phyloP scores from a whole-genome alignment of 2,113 vertebrate species.

The Cyanoliseus patagonus region DNA sequence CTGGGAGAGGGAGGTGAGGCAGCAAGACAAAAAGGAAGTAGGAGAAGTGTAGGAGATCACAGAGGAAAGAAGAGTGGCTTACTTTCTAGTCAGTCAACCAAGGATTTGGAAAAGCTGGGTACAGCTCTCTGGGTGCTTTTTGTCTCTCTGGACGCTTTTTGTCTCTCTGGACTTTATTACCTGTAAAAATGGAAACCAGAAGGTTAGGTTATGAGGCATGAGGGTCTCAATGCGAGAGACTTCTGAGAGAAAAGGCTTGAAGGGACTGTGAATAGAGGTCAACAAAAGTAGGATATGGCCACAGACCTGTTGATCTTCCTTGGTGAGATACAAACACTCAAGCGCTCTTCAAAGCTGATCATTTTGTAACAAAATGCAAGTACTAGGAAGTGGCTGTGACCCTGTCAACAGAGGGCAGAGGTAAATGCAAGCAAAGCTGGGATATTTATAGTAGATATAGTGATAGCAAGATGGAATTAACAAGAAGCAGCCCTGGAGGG shows the following conservation, averaged over 20 bases:
- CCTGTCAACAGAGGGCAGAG: neutral
- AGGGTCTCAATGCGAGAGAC: neutral
- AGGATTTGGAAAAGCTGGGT: neutral
- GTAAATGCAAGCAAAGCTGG: neutral
- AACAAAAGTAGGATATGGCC: neutral
- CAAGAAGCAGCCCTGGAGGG: neutral
- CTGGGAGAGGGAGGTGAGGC: neutral
- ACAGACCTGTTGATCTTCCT: neutral
- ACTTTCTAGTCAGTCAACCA: neutral
- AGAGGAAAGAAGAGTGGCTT: neutral
- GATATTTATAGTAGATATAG: neutral
- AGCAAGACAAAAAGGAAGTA: neutral
- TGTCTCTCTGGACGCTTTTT: neutral
- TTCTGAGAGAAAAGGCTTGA: neutral
- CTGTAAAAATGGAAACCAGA: neutral
- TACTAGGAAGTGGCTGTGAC: neutral
- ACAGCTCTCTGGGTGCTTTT: neutral
- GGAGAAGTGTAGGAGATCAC: neutral
- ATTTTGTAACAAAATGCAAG: neutral
- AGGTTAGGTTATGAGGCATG: neutral
- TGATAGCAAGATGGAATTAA: neutral
- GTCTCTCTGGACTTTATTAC: neutral
- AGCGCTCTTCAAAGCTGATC: neutral
- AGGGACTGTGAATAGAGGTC: neutral
- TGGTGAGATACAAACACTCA: neutral